phyloP scores from a whole-genome alignment of 2,888 invertebrate genomes.

The Eulithis prunata region DNA sequence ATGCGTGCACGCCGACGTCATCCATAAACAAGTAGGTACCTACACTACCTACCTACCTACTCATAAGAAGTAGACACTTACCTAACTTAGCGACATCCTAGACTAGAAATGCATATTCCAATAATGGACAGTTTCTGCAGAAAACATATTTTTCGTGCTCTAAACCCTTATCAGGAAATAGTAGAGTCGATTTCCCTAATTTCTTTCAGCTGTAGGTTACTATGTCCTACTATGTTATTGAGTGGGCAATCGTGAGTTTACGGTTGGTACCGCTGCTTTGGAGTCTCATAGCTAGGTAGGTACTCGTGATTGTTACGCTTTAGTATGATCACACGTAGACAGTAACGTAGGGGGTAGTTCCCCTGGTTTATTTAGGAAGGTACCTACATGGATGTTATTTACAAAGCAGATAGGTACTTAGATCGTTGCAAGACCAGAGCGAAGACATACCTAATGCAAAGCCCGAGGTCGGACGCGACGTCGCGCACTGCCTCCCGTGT shows the following conservation, averaged over 20 bases:
- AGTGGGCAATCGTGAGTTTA: too few species aligned
- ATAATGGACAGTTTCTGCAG: slow-evolving; percentile 1
- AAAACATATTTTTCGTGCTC: neutral
- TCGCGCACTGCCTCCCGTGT: slow-evolving; percentile 43
- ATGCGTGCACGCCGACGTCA: slow-evolving; percentile 20
- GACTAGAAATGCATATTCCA: neutral
- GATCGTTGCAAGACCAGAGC: slow-evolving; percentile 78
- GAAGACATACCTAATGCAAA: slow-evolving; percentile 69
- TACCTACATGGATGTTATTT: slow-evolving; percentile 26
- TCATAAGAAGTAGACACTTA: too few species aligned
- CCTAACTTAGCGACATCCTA: neutral
- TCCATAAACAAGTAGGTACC: slow-evolving; percentile 2
- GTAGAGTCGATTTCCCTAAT: neutral
- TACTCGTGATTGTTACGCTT: too few species aligned
- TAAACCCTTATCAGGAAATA: neutral
- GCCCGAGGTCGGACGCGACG: slow-evolving; percentile 61
- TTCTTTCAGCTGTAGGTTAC: too few species aligned
- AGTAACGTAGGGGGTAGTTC: neutral
- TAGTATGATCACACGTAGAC: too few species aligned
- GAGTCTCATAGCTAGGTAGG: too few species aligned
- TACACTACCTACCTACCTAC: slow-evolving; percentile 2
- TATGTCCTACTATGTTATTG: too few species aligned
- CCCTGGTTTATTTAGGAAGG: neutral
- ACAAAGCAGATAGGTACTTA: slow-evolving; percentile 42
- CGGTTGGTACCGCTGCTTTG: neutral